phyloP scores from a whole-genome alignment of 2,113 vertebrate species.

The Potamarius usumacintae region DNA sequence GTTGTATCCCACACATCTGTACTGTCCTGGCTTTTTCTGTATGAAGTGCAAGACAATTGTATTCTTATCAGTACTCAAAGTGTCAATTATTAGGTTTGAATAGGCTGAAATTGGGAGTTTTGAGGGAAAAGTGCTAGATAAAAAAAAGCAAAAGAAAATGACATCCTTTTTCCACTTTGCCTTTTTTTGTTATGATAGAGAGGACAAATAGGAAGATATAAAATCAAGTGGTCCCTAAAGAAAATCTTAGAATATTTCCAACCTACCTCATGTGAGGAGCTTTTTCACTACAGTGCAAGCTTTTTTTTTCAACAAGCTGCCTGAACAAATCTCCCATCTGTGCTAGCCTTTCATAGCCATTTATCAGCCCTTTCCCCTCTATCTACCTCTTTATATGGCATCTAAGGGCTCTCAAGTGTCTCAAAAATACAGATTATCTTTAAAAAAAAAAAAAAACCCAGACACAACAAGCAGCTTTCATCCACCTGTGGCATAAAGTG shows the following conservation, averaged over 20 bases:
- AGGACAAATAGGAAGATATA: conserved; percentile 39
- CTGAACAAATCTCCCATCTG: conserved; percentile 30
- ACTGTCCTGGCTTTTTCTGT: not conserved
- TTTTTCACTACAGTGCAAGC: conserved; percentile 21
- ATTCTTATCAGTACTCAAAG: conserved; percentile 15
- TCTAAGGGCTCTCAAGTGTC: not conserved
- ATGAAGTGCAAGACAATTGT: conserved; percentile 12
- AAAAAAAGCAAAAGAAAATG: conserved; percentile 33
- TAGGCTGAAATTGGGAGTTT: not conserved
- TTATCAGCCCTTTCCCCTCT: conserved; percentile 32
- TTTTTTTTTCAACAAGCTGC: conserved; percentile 14
- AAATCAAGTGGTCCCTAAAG: conserved; percentile 49
- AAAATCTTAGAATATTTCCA: conserved; percentile 45
- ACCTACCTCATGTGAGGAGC: conserved; percentile 12
- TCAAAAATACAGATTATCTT: conserved; percentile 26
- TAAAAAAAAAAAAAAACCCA: not conserved
- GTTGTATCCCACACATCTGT: conserved; percentile 8
- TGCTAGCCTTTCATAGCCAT: conserved; percentile 14
- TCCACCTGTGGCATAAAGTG: conserved; percentile 31
- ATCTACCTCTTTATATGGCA: conserved; percentile 17
- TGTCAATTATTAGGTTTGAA: conserved; percentile 8
- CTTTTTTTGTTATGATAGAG: conserved; percentile 25
- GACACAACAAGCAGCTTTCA: conserved; percentile 16
- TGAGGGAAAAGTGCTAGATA: conserved; percentile 32
- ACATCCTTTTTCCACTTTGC: conserved; percentile 1